Evolutionary conservation across 2,113 vertebrate genomes (phyloP).

Genomic region (Syngnathus typhle): DNA sequence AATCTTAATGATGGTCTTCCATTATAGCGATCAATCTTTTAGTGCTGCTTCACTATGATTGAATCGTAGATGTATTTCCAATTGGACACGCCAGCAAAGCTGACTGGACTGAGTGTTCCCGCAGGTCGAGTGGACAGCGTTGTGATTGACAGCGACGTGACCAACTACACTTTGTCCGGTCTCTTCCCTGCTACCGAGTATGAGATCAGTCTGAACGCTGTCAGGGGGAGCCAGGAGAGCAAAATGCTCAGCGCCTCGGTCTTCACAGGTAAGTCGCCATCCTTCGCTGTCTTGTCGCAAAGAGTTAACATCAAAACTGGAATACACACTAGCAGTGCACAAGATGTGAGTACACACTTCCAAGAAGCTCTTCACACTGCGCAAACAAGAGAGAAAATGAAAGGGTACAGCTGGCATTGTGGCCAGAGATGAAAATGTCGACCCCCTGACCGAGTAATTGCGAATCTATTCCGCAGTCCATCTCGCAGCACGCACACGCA

Average conservation of each 20-base stretch:
- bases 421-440: conserved; percentile 39
- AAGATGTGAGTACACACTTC: no score
- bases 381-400: conserved; percentile 17
- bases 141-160: conserved; percentile 79
- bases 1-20: conserved; percentile 41
- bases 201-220: conserved; percentile 79
- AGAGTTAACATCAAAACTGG: background rate
- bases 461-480: conserved; percentile 35
- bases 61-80: background rate
- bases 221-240: conserved; percentile 84
- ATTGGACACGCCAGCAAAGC: background rate
- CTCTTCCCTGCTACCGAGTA: conserved; percentile 89
- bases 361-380: no score
- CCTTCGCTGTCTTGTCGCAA: background rate
- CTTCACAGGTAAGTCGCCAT: conserved; percentile 81
- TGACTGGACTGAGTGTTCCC: conserved; percentile 8
- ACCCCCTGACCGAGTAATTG: conserved; percentile 46
- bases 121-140: conserved; percentile 84
- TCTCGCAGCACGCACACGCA: conserved; percentile 1
- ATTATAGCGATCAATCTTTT: conserved; percentile 12
- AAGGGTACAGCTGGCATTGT: conserved; percentile 30
- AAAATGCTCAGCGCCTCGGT: conserved; percentile 73
- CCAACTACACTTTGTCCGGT: conserved; percentile 76
- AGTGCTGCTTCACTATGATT: background rate
- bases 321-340: conserved; percentile 3